Conservation (phyloP, 2,113 vertebrate genomes). For the Odocoileus virginianus region DNA sequence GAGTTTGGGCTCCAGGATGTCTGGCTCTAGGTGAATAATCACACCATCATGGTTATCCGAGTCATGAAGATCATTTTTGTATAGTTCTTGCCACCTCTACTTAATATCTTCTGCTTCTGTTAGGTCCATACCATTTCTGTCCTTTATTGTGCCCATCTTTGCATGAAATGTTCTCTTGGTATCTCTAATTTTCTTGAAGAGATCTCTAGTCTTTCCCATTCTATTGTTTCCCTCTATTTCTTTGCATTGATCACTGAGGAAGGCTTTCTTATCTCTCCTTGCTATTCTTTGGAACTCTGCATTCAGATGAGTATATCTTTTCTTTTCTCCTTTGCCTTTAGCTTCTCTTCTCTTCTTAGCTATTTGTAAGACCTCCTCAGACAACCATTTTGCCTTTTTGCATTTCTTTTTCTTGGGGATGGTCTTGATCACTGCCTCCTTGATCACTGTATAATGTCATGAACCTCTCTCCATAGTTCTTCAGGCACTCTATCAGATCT, state of each 20-base stretch:
- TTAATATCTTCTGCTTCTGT: not conserved
- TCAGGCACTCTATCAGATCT: not conserved
- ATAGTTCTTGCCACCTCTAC: not conserved
- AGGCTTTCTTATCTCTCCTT: not conserved
- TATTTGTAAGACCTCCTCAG: not conserved
- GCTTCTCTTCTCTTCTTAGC: not conserved
- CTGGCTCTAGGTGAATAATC: not conserved
- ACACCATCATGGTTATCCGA: not conserved
- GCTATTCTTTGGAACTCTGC: not conserved
- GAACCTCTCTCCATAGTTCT: too few species aligned
- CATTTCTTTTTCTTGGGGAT: not conserved
- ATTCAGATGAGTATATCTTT: not conserved
- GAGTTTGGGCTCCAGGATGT: not conserved
- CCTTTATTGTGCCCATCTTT: not conserved
- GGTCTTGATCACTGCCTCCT: not conserved
- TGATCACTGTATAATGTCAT: not conserved
- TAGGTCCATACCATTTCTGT: not conserved
- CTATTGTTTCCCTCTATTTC: not conserved
- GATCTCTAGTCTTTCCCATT: not conserved
- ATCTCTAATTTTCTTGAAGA: not conserved
- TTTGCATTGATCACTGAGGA: not conserved
- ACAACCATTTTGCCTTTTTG: not conserved
- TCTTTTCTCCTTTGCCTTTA: not conserved
- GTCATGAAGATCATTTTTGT: not conserved
- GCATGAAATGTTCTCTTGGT: not conserved